phyloP scores from a whole-genome alignment of 2,888 invertebrate genomes.

The Drosophila pseudotalamancana region DNA sequence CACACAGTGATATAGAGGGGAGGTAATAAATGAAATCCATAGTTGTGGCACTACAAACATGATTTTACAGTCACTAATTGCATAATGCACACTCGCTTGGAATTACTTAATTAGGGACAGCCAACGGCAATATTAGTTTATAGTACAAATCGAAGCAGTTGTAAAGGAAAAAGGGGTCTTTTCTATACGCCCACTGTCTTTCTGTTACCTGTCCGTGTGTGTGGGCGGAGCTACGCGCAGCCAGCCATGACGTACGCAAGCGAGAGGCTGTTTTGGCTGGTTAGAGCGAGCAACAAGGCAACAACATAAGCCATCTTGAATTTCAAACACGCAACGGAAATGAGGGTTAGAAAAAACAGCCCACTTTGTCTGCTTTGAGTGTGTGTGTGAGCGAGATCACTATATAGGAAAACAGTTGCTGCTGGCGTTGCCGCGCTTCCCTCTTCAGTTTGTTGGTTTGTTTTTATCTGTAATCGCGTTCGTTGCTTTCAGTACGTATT shows the following conservation, averaged over 20 bases:
- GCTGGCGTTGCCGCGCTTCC: slow-evolving; percentile 11
- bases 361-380: neutral
- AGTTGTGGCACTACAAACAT: slow-evolving; percentile 59
- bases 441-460: slow-evolving; percentile 39
- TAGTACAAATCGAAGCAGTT: slow-evolving; percentile 67
- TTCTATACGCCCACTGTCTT: slow-evolving; percentile 10
- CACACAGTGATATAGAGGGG: neutral
- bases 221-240: slow-evolving; percentile 63
- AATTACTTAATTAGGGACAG: slow-evolving; percentile 73
- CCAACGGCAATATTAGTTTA: slow-evolving; percentile 68
- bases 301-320: slow-evolving; percentile 79
- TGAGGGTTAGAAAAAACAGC: slow-evolving; percentile 66
- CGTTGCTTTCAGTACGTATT: slow-evolving; percentile 68
- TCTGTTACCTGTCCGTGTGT: slow-evolving; percentile 52
- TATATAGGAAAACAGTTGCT: slow-evolving; percentile 1
- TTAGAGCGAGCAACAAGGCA: slow-evolving; percentile 24
- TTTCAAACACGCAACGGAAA: slow-evolving; percentile 65
- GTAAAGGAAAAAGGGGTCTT: slow-evolving; percentile 67
- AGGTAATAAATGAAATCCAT: slow-evolving; percentile 51
- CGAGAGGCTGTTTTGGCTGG: slow-evolving; percentile 22
- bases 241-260: slow-evolving; percentile 35
- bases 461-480: slow-evolving; percentile 65
- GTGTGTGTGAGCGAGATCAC: slow-evolving; percentile 52
- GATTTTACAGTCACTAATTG: slow-evolving; percentile 74
- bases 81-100: slow-evolving; percentile 65